Evolutionary conservation across 2,888 invertebrate species (phyloP), one percentile per base, ranked within the genome.

Genomic region (Ectropis crepuscularia): DNA sequence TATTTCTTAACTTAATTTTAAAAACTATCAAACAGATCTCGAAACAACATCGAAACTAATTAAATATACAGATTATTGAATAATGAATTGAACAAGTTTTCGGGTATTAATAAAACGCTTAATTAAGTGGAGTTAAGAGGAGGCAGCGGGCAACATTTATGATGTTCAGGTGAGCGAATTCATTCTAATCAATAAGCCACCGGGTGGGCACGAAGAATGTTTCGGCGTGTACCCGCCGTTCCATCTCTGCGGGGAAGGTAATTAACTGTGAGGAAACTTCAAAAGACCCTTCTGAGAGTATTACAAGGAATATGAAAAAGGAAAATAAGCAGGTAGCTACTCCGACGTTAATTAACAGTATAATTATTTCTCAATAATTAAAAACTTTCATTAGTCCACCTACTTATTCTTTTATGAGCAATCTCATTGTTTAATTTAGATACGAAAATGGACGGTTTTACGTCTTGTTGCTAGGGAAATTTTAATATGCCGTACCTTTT

Each of bases 231-330:
- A 75, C 73, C 73, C 71, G 76, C 75, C 73, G 76, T 78, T 72
- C 71, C 66, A 75, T 78, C 80, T 77, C 80, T 76, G 63, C 75
- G 71, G 77, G 79, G 75, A 71, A 73, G 78, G 79, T 85, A 87
- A 87, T 87, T 86, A 86, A 81, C 80, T 81, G 76, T 78, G 79
- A 80, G 74, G 73, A 74, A 77, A 81, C 79, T 83, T 85, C 80
- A 81, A 84, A 83, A 77, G 78, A 78, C 76, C 76, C 74, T 78
- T 72, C 73, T 67, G 70, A 71, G 72, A 68, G 67, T 75, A 76
- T 77, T 74, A 77, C 71, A 73, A 74, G 76, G 67, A 76, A 78
- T 78, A 79, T 74, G 73, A 75, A 78, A 73, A 73, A 74, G 70
- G 73, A 74, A 77, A 80, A 72, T 63, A 70, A 67, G 59, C 65